phyloP scores from a whole-genome alignment of 2,888 invertebrate species.

The Deroplatys truncata region DNA sequence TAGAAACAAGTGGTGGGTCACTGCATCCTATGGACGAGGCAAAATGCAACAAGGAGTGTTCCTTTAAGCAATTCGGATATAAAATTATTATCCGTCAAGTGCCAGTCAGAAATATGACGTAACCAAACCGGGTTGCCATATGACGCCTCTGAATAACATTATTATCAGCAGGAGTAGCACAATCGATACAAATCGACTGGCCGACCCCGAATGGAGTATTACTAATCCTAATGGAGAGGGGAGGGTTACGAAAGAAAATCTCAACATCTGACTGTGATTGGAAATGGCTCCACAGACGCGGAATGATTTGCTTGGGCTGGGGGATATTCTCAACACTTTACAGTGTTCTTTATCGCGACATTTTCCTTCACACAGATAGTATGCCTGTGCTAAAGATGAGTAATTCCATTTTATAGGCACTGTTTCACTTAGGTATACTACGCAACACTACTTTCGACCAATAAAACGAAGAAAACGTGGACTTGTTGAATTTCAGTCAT shows the following conservation, averaged over 20 bases:
- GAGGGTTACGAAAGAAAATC: neutral
- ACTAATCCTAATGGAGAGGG: neutral
- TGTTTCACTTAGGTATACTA: no score
- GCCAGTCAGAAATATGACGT: neutral
- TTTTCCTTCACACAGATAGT: no score
- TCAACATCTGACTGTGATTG: slow-evolving; percentile 7
- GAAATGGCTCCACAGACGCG: slow-evolving; percentile 2
- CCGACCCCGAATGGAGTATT: neutral
- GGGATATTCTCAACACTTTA: neutral
- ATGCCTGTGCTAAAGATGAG: neutral
- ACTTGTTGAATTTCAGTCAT: no score
- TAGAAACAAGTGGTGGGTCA: no score
- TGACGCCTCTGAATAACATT: neutral
- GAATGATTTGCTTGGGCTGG: neutral
- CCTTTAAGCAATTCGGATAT: no score
- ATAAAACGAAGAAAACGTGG: no score
- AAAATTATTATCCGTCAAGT: neutral
- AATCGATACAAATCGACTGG: neutral
- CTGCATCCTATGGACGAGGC: no score
- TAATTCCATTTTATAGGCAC: neutral
- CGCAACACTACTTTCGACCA: no score
- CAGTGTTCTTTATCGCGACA: neutral
- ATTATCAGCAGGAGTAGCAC: neutral
- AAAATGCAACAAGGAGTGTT: no score
- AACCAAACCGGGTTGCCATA: neutral